Base-by-base conservation (phyloP, 2,797 vertebrate species). In the Myotis myotis region DNA sequence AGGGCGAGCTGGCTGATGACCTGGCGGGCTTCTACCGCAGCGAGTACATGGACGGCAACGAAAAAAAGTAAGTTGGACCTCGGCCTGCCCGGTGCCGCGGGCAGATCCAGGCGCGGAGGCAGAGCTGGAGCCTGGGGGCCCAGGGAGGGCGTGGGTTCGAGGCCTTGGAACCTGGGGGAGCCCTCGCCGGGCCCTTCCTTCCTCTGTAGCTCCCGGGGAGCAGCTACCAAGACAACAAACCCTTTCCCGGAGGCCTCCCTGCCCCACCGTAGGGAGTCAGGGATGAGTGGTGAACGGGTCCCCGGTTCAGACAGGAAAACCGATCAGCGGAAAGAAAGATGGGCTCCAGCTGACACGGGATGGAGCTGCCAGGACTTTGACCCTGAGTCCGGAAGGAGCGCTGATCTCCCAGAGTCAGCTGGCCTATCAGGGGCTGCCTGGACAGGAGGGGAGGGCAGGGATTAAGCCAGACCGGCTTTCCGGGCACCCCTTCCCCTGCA, bases 21-120 rank as follows among this genome's bases (percentile, higher is more conserved):
- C 98, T 99, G 94, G 97, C 98, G 0, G 99, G 99, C 71, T 99
- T 99, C 98, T 99, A 99, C 96, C 98, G 99, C 95, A 99, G 99
- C 22, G 99, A 99, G 96, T 99, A 99, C 80, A 4, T 2, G 0
- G 99, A 99, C 0, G 66, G 95, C 0, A 30, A 30, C 0, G 85
- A 93, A 1, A 91, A 15, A 57, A 99, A 97, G 99, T 99, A 98
- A 97, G 99, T 83, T 0, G 28, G 36, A 3, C 44, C 28, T 1
- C 23, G 47, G 11, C 41, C 75, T 44, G 62, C 53, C 4, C 0
- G 0, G 19, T 1, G 1, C 25, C 12, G 60, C 28, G 25, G 68
- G 28, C 4, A 4, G 36, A n/a, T 53, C 33, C 9, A 3, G 12
- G 55, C 8, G 10, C 78, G 3, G 28, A 64, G 41, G 66, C 12